Evolutionary conservation across 2,113 vertebrate species (phyloP).

Genomic region (Benitochromis conjunctus): DNA sequence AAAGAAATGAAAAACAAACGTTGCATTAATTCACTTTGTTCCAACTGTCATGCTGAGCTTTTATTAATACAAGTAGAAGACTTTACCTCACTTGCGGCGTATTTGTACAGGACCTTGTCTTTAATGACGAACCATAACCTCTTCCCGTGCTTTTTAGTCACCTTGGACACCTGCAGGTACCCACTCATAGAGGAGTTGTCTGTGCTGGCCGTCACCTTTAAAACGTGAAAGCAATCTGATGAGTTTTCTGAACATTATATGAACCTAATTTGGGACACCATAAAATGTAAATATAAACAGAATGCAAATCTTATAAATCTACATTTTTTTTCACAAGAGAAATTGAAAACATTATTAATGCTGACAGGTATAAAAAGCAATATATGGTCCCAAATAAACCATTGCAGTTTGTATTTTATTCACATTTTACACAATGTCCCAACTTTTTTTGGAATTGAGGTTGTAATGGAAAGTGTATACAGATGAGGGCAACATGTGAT

Average conservation of each 20-base stretch:
- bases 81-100: constrained; percentile 96
- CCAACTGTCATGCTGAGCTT: not conserved
- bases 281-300: not conserved
- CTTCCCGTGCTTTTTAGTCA: constrained; percentile 89
- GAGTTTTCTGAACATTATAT: not conserved
- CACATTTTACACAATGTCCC: too few species aligned
- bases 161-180: constrained; percentile 89
- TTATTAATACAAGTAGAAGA: not conserved
- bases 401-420: not conserved
- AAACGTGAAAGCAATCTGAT: not conserved
- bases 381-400: not conserved
- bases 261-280: not conserved
- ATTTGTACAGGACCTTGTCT: constrained; percentile 95
- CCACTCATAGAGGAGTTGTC: constrained; percentile 95
- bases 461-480: not conserved
- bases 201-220: constrained; percentile 89
- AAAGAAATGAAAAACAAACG: not conserved
- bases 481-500: not conserved
- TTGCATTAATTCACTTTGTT: not conserved
- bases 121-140: constrained; percentile 97
- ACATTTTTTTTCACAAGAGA: not conserved
- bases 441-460: too few species aligned
- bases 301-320: not conserved
- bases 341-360: not conserved
- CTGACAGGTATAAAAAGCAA: not conserved